phyloP scores from a whole-genome alignment of 2,113 vertebrate species.

The Arothron firmamentum region DNA sequence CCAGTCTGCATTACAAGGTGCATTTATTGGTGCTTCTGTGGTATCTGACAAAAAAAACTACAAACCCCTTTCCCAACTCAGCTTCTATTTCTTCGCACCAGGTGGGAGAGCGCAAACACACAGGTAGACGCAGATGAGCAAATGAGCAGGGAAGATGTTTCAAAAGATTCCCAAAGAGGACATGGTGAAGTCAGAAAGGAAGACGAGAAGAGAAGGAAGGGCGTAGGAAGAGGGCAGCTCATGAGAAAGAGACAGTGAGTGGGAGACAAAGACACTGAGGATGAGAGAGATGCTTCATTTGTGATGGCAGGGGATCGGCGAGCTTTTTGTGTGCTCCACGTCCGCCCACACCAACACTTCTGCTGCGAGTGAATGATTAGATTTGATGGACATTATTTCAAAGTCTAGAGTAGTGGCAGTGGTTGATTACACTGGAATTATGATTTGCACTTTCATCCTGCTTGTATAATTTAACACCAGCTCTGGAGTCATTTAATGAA shows the following conservation, averaged over 20 bases:
- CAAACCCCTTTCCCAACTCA: not conserved
- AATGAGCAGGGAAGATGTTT: not conserved
- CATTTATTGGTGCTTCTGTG: not conserved
- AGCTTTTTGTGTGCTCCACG: conserved; percentile 23
- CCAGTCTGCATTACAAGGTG: not conserved
- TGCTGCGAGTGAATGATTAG: conserved; percentile 29
- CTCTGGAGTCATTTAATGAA: not conserved
- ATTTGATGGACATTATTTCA: conserved; percentile 32
- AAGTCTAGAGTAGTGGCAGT: conserved; percentile 11
- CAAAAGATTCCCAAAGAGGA: not conserved
- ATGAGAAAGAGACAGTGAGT: conserved; percentile 45
- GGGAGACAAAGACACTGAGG: conserved; percentile 44
- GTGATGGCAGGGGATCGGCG: conserved; percentile 31
- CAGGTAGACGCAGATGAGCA: not conserved
- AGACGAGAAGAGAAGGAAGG: conserved; percentile 26
- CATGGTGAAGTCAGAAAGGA: not conserved
- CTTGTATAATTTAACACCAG: conserved; percentile 15
- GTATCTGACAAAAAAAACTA: too few species aligned
- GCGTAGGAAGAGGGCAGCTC: conserved; percentile 32
- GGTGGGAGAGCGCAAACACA: not conserved
- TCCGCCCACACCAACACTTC: conserved; percentile 50
- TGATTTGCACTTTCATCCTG: conserved; percentile 11
- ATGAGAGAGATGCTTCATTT: conserved; percentile 38
- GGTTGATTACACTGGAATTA: conserved; percentile 6
- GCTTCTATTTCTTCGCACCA: not conserved